Base-by-base conservation (phyloP, 2,113 vertebrate species). In the Melierax canorus region DNA sequence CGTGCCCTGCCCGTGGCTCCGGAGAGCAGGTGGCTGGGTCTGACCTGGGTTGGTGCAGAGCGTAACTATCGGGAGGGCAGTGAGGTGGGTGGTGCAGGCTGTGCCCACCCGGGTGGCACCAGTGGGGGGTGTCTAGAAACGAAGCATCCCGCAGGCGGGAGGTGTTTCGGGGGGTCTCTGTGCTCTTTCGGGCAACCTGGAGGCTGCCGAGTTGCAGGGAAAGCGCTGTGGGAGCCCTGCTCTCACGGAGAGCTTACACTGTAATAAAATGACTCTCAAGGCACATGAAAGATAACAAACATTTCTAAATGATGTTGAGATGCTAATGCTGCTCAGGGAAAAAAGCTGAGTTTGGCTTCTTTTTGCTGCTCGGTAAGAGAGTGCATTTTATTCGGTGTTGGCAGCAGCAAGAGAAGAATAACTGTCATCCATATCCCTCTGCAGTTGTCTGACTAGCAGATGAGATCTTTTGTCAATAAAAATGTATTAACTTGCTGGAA, bases 31-130 rank as follows among this genome's bases (percentile, higher is more conserved):
- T 21, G 38, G 24, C 46, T 7, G 34, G 36, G 12, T 29, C 56
- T 9, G 76, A 15, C 62, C 30, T 17, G 56, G 27, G 9, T 23
- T 7, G 59, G 56, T 23, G 75, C 11, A 4, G 41, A 23, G 58
- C 2, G 2, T 15, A 5, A 5, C 18, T 7, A 0, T 8, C 1
- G 2, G 29, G 53, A 24, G 15, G 45, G 8, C 10, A 4, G 0
- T 12, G 75, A 4, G 59, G 34, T 10, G 56, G 20, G n/a, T 20
- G 26, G 2, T 12, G 55, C 39, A 26, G 55, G 50, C 55, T 26
- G 30, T 48, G 83, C 74, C 73, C 30, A 2, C 9, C 17, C 1
- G 0, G 15, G 7, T 21, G 38, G 38, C 69, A 27, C 3, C 2
- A 1, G 15, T 1, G 27, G 4, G 12, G 19, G 5, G 23, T n/a